Evolutionary conservation across 2,797 vertebrate genomes (phyloP), one percentile per base, ranked within the genome.

Genomic region (Streptopelia turtur): DNA sequence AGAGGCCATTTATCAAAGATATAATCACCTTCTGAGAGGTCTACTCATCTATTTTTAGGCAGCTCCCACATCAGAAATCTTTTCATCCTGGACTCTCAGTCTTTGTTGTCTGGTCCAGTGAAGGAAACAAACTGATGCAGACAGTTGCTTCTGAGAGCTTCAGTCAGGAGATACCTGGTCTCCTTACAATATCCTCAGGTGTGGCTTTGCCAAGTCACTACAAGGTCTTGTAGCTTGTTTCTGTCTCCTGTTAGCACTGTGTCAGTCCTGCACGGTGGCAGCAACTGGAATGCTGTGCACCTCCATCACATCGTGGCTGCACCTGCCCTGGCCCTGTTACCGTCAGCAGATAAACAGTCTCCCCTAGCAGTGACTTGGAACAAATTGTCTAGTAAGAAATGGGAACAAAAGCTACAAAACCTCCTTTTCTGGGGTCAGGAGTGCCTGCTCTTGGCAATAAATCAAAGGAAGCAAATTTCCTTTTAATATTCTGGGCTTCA

Each of bases 401-500:
- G 45, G 57, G 82, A 71, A 89, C 11, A 13, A 94, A 92, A 92
- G 82, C 71, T 75, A 89, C 84, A 83, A 55, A 77, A 92, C 64
- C 68, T 91, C 24, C 39, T 93, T 80, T 79, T 77, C 64, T 71
- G 72, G 78, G 68, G 45, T 89, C 78, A 89, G 77, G 53, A 87
- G 78, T 74, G 88, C 74, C 93, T 91, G 56, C 72, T 88, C 70
- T 94, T 96, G 85, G 75, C 83, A 70, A 64, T 89, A 95, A 87
- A 95, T 96, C 74, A 94, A 89, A 96, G 80, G 78, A 61, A 92
- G 75, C 27, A 87, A 77, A 89, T 87, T 90, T 70, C 50, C 64
- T 96, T 95, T 87, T 47, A 90, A 75, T 89, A 89, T 80, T 53
- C 50, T 55, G 39, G 49, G 31, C 66, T 87, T 92, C 31, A 68